These are phyloP conservation scores for Neuroscelio doddi DNA, from an alignment of 2,888 invertebrate species.

Conservation along the genomic window DNA sequence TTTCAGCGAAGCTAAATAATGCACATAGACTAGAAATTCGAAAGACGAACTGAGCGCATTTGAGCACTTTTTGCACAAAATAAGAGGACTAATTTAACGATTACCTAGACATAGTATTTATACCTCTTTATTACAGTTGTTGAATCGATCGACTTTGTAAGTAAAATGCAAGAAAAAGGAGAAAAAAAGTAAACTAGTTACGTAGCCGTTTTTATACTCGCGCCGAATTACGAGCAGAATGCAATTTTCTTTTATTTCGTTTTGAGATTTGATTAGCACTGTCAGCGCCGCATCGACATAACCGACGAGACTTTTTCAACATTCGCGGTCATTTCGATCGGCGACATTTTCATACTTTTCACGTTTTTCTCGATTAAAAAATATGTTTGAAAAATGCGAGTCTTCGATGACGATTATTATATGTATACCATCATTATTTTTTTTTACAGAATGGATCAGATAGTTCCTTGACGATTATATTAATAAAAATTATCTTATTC, in stretches of 20 bases:
- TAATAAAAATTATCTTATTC: slow-evolving; percentile 65
- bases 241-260: slow-evolving; percentile 10
- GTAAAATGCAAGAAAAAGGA: slow-evolving; percentile 14
- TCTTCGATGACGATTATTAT: slow-evolving; percentile 53
- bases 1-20: slow-evolving; percentile 18
- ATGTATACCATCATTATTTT: slow-evolving; percentile 48
- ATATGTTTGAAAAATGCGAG: slow-evolving; percentile 30
- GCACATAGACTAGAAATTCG: slow-evolving; percentile 16
- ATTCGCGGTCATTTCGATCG: slow-evolving; percentile 28
- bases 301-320: slow-evolving; percentile 20
- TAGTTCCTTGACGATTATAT: slow-evolving; percentile 69
- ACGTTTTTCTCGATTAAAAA: slow-evolving; percentile 33
- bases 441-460: slow-evolving; percentile 59
- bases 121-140: slow-evolving; percentile 28
- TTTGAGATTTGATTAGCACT: slow-evolving; percentile 49
- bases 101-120: slow-evolving; percentile 28
- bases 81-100: slow-evolving; percentile 12
- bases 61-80: slow-evolving; percentile 19
- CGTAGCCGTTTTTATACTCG: slow-evolving; percentile 22
- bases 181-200: slow-evolving; percentile 16
- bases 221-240: slow-evolving; percentile 45
- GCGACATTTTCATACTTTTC: no score
- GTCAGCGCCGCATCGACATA: slow-evolving; percentile 41
- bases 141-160: slow-evolving; percentile 22
- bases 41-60: slow-evolving; percentile 12